Percentiles rank a stretch among this genome's conserved stretches.
Evolutionary conservation across 2,888 invertebrate species (phyloP).

Genomic region (Tyria jacobaeae): DNA sequence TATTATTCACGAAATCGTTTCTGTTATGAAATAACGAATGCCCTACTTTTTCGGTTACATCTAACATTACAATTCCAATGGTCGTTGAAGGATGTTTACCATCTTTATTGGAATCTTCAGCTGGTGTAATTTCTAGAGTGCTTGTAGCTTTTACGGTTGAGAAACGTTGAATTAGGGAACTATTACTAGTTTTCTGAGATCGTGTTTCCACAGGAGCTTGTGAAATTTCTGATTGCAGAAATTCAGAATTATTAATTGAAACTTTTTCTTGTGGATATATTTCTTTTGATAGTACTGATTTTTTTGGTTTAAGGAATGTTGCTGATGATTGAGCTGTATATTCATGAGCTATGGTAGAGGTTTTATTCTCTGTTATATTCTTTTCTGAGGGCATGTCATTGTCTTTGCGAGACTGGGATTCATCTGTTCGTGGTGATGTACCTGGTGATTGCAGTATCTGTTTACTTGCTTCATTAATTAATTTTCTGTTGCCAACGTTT

Average conservation of each 20-base stretch:
- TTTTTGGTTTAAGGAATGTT: background rate
- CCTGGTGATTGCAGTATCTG: background rate
- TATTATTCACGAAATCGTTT: background rate
- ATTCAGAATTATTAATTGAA: background rate
- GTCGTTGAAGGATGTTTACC: constrained; percentile 1
- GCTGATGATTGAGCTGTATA: background rate
- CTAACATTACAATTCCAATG: constrained; percentile 4
- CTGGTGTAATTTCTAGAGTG: background rate
- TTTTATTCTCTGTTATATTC: background rate
- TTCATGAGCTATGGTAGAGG: background rate
- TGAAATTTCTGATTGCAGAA: background rate
- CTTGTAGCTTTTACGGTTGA: background rate
- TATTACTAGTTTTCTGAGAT: constrained; percentile 1
- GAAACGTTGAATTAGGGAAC: background rate
- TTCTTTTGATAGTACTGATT: background rate
- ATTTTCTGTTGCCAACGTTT: background rate
- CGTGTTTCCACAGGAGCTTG: background rate
- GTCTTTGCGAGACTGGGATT: background rate
- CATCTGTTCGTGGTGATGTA: constrained; percentile 1
- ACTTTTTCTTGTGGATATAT: background rate
- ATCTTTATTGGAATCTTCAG: background rate
- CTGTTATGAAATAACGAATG: constrained; percentile 1
- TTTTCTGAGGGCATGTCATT: background rate
- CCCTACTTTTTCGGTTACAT: background rate
- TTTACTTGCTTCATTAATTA: background rate